Evolutionary conservation across 92 coral and sea anemone species (phyloP).

Genomic region (Phenganax stokvisi): DNA sequence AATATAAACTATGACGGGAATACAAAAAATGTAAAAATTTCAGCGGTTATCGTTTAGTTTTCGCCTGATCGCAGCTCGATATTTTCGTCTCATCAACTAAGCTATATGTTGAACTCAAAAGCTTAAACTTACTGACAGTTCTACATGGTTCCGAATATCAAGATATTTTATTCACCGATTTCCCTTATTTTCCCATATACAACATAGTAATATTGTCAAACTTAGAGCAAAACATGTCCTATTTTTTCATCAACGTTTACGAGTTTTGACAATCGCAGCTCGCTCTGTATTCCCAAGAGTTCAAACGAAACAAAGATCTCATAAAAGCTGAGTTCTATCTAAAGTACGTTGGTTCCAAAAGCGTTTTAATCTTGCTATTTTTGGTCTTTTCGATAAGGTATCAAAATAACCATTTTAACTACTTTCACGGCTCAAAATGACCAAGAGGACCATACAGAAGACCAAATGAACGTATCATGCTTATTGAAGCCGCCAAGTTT

Average conservation of each 20-base stretch:
- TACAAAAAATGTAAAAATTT: no score
- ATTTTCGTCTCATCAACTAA: no score
- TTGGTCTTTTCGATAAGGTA: neutral
- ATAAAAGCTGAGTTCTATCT: neutral
- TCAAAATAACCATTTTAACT: neutral
- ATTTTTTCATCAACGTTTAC: neutral
- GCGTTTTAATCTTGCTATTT: neutral
- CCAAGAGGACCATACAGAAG: neutral
- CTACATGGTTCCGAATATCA: neutral
- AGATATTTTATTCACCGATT: neutral
- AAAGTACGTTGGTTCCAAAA: neutral
- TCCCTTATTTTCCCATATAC: neutral
- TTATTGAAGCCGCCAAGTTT: neutral
- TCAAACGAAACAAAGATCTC: neutral
- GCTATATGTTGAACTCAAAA: no score
- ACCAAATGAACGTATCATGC: neutral
- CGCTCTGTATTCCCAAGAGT: neutral
- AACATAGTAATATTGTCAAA: conserved; percentile 2
- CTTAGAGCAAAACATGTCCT: neutral
- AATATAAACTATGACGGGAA: no score
- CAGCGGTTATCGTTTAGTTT: no score
- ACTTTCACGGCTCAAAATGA: neutral
- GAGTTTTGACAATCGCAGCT: neutral
- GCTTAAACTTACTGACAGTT: neutral
- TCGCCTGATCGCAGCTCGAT: no score